A percentile compares a stretch with the other conserved stretches of the same genome.
Conservation (phyloP, 2,113 vertebrate genomes). For the Hystrix brachyura region DNA sequence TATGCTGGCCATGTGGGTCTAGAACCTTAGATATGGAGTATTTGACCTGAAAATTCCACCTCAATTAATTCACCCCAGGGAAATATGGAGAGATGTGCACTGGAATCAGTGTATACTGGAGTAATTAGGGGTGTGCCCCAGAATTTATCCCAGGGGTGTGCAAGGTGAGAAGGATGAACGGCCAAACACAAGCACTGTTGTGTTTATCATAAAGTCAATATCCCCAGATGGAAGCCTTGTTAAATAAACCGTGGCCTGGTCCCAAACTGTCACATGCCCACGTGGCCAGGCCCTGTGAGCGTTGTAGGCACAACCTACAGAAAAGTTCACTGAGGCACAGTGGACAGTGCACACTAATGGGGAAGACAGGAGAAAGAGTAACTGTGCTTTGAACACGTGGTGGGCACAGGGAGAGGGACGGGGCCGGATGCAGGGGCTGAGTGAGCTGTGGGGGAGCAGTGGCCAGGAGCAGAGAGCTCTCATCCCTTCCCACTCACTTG, state of each 20-base stretch:
- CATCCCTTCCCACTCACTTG: constrained; percentile 33
- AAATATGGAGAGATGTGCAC: neutral
- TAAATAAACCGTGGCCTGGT: neutral
- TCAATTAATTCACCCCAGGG: neutral
- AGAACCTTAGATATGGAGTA: neutral
- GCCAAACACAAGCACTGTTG: neutral
- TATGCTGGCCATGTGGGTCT: neutral
- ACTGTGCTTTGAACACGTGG: neutral
- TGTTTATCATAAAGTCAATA: neutral
- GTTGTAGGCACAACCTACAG: neutral
- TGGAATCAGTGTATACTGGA: neutral
- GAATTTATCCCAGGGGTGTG: neutral
- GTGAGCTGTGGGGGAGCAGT: neutral
- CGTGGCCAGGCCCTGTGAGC: accelerated
- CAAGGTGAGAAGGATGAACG: neutral
- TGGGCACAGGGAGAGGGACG: neutral
- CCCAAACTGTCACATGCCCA: accelerated
- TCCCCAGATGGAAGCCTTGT: neutral
- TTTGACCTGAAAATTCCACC: constrained; percentile 20
- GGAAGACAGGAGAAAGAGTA: neutral
- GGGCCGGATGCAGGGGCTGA: neutral
- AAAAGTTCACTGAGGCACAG: neutral
- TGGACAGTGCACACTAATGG: neutral
- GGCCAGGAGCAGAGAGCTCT: neutral
- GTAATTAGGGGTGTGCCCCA: neutral